These are phyloP conservation scores for Neopelma chrysocephalum DNA, from an alignment of 2,797 vertebrate genomes.

Conservation along the genomic window DNA sequence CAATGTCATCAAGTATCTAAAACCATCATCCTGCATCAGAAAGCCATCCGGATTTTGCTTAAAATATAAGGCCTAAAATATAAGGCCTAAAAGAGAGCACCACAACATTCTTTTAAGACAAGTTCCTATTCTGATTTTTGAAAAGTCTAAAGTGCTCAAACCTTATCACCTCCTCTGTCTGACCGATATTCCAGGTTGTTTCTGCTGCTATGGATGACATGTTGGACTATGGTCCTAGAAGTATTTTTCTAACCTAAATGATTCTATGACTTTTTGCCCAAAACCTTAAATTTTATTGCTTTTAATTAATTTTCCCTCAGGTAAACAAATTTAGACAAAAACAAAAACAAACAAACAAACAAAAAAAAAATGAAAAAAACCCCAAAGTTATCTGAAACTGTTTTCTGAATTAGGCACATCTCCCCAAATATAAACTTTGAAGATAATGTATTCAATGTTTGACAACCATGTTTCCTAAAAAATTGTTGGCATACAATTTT, in stretches of 20 bases:
- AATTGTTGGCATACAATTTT: neutral
- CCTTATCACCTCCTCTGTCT: neutral
- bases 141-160: neutral
- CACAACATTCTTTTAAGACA: fast-evolving
- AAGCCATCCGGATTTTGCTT: neutral
- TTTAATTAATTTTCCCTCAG: neutral
- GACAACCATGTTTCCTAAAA: neutral
- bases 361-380: too few species aligned
- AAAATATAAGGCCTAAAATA: neutral
- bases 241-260: neutral
- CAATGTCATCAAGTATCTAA: neutral
- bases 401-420: neutral
- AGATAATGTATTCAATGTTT: neutral
- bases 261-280: neutral
- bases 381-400: neutral
- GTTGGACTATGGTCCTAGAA: neutral
- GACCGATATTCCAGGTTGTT: neutral
- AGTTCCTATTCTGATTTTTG: neutral
- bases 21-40: neutral
- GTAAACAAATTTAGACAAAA: neutral
- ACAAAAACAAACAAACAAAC: neutral
- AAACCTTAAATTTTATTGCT: neutral
- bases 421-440: neutral
- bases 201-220: neutral
- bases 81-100: fast-evolving